phyloP scores from a whole-genome alignment of 1,140 invertebrate genomes.

The Nautilus pompilius region DNA sequence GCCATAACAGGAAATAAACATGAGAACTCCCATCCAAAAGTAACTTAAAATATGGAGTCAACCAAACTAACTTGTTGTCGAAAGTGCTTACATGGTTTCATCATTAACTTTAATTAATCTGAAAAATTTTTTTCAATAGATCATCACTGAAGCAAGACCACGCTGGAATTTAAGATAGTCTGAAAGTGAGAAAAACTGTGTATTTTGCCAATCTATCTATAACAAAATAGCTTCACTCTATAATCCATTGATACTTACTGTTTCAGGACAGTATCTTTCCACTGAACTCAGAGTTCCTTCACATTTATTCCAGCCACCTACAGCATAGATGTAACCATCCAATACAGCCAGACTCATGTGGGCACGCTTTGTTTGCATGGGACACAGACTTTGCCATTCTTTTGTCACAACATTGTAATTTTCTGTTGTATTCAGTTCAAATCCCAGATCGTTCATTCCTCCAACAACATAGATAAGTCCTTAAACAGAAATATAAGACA shows the following conservation, averaged over 20 bases:
- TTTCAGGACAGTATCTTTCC: conserved; percentile 83
- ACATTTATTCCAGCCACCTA: conserved; percentile 79
- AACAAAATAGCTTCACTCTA: no score
- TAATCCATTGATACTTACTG: conserved; percentile 61
- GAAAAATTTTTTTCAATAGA: no score
- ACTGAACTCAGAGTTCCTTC: conserved; percentile 73
- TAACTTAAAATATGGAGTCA: no score
- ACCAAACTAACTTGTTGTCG: no score
- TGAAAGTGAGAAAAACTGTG: no score
- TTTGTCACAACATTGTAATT: conserved; percentile 76
- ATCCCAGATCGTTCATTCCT: conserved; percentile 76
- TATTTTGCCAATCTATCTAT: no score
- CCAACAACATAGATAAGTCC: conserved; percentile 87
- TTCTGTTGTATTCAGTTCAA: conserved; percentile 71
- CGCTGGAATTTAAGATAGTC: no score
- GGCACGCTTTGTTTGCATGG: conserved; percentile 74
- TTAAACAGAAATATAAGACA: conserved; percentile 40
- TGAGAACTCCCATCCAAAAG: no score
- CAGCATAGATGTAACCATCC: conserved; percentile 75
- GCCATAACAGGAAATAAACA: no score
- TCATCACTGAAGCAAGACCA: no score
- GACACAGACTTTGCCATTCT: conserved; percentile 71
- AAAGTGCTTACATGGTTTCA: no score
- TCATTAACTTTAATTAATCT: no score
- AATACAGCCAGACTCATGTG: conserved; percentile 86